phyloP scores from a whole-genome alignment of 2,113 vertebrate genomes.

The Camelus dromedarius region DNA sequence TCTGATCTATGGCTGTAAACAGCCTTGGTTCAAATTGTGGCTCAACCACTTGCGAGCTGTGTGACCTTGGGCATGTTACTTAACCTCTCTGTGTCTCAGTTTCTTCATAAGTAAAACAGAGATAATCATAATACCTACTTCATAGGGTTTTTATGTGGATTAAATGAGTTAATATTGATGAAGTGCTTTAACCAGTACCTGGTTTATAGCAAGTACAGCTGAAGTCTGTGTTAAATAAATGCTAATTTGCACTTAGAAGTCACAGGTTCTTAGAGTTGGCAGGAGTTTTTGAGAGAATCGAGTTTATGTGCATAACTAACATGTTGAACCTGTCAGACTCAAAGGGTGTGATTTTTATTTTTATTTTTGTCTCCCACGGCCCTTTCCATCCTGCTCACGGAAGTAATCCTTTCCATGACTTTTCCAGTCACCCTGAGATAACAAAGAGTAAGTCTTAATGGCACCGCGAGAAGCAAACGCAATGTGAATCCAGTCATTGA shows the following conservation, averaged over 20 bases:
- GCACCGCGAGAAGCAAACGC: not conserved
- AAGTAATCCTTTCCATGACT: not conserved
- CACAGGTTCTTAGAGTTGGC: not conserved
- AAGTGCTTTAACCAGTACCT: not conserved
- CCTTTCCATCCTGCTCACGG: not conserved
- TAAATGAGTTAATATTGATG: not conserved
- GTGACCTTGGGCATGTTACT: not conserved
- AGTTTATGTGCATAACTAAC: not conserved
- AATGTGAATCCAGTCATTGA: not conserved
- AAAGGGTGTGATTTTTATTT: not conserved
- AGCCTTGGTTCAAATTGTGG: constrained; percentile 32
- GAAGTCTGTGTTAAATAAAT: not conserved
- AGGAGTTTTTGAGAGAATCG: constrained; percentile 20
- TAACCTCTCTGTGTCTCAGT: not conserved
- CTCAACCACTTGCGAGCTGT: not conserved
- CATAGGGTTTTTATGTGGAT: not conserved
- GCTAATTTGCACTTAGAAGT: constrained; percentile 6
- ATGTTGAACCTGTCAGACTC: not conserved
- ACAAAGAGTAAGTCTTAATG: constrained; percentile 5
- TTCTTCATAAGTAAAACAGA: constrained; percentile 15
- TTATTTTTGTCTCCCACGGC: not conserved
- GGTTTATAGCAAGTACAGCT: not conserved
- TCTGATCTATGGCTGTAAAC: not conserved
- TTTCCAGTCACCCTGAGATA: not conserved
- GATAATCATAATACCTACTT: not conserved